Base-by-base conservation (phyloP, 2,888 invertebrate genomes). In the Nemotelus nigrinus region DNA sequence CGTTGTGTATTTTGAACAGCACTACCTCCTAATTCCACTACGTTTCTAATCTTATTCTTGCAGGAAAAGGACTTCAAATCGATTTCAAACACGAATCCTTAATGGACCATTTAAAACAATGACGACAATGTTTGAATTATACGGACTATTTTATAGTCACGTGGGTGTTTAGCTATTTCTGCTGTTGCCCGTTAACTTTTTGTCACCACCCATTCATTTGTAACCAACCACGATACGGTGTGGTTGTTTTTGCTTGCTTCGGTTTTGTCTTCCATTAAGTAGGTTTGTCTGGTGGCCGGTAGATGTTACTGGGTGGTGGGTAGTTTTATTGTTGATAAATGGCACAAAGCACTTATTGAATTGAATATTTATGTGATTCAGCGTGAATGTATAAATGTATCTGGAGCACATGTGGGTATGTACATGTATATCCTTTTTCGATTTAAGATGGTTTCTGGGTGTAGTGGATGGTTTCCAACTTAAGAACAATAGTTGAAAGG, bases 331-430 rank as follows among this genome's bases (percentile, higher is more conserved):
- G 76, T 80, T 81, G 81, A 81, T 80, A 80, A 81, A 81, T 81
- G 80, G 80, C 80, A 80, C 76, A 81, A 81, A 81, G 81, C 81
- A 81, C 81, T 81, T 81, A 81, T 79, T 78, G 80, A 80, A 81
- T 81, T 81, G 80, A 79, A 80, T 77, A 78, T 78, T 80, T 80
- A 80, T 80, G 76, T 57, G 70, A 70, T 44, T 70, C 70, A 55
- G 55, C 70, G 3, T 70, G 70, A 43, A 53, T 8, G 41, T 57
- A 57, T 60, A 60, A 43, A 25, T 25, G 60, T 60, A 7, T 39
- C 39, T 60, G 3, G 4, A 41, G 7, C n/a, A 60, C 41, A 5
- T 43, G 7, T 60, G 25, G 39, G 41, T 60, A 25, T 25, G 25
- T 25, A 25, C 60, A 43, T 7, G 25, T 60, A 39, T 43, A 43